A percentile compares a stretch with the other conserved stretches of the same genome.
These are phyloP conservation scores for Endotricha flammealis DNA, from an alignment of 2,888 invertebrate genomes.

Conservation along the genomic window DNA sequence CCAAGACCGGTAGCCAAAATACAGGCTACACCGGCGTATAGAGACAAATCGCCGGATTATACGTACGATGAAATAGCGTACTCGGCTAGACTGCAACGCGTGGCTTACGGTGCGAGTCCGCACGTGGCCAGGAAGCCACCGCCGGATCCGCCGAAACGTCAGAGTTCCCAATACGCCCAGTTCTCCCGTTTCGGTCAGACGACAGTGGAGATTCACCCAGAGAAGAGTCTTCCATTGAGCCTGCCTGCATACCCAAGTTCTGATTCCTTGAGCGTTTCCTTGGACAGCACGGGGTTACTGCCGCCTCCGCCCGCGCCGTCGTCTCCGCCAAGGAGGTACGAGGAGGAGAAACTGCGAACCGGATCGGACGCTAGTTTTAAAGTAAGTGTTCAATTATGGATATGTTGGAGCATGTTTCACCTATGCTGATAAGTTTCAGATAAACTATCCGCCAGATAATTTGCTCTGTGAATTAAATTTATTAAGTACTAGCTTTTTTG, in stretches of 20 bases:
- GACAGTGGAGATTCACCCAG: slow-evolving; percentile 79
- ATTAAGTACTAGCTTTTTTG: too few relatives aligned
- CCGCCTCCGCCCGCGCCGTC: slow-evolving; percentile 82
- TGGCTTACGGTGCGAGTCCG: slow-evolving; percentile 82
- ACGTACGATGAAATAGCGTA: slow-evolving; percentile 72
- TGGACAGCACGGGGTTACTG: slow-evolving; percentile 81
- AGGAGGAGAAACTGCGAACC: slow-evolving; percentile 77
- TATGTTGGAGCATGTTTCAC: too few relatives aligned
- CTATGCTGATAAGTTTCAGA: too few relatives aligned
- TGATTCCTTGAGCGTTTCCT: slow-evolving; percentile 80
- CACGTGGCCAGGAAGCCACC: slow-evolving; percentile 87
- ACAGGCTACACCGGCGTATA: slow-evolving; percentile 72
- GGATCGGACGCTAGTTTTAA: slow-evolving; percentile 91
- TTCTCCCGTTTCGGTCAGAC: slow-evolving; percentile 76
- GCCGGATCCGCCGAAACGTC: slow-evolving; percentile 88
- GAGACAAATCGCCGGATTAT: slow-evolving; percentile 66
- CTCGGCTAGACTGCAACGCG: slow-evolving; percentile 69
- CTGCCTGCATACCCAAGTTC: slow-evolving; percentile 82
- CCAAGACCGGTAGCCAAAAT: slow-evolving; percentile 90
- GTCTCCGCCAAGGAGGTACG: slow-evolving; percentile 76
- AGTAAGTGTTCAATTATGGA: slow-evolving; percentile 73
- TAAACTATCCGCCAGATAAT: too few relatives aligned
- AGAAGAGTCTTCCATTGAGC: slow-evolving; percentile 78
- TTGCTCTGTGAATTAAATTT: too few relatives aligned
- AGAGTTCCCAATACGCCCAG: slow-evolving; percentile 77